Percentiles rank a stretch among this genome's conserved stretches.
Evolutionary conservation across 2,797 vertebrate species (phyloP).

Genomic region (Pelobates cultripes): DNA sequence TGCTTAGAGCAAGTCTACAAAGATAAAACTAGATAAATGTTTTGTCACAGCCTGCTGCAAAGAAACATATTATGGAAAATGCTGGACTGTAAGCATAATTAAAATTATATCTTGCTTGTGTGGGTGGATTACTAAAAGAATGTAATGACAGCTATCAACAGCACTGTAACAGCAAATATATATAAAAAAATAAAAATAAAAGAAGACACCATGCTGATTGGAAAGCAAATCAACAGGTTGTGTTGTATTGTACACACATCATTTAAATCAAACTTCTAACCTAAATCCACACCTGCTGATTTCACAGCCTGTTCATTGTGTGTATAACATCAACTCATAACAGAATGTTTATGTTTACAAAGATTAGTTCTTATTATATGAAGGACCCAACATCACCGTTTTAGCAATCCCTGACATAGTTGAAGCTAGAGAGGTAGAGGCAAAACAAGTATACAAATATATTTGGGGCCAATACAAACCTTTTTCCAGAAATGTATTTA

Average conservation of each 20-base stretch:
- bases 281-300: not conserved
- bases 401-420: not conserved
- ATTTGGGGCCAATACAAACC: too few species aligned
- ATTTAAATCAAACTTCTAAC: not conserved
- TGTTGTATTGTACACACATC: not conserved
- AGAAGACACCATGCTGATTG: not conserved
- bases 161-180: not conserved
- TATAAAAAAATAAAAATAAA: not conserved
- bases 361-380: constrained; percentile 35
- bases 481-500: too few species aligned
- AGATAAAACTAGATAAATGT: too few species aligned
- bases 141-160: too few species aligned
- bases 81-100: too few species aligned
- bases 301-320: not conserved
- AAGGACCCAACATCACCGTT: constrained; percentile 19
- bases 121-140: too few species aligned
- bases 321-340: constrained; percentile 9
- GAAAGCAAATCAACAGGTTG: not conserved
- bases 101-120: too few species aligned
- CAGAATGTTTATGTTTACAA: constrained; percentile 36
- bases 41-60: too few species aligned
- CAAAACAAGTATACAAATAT: too few species aligned
- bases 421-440: not conserved
- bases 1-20: too few species aligned
- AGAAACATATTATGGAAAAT: too few species aligned